Evolutionary conservation across 2,113 vertebrate genomes (phyloP).

Genomic region (Macquaria ambigua): DNA sequence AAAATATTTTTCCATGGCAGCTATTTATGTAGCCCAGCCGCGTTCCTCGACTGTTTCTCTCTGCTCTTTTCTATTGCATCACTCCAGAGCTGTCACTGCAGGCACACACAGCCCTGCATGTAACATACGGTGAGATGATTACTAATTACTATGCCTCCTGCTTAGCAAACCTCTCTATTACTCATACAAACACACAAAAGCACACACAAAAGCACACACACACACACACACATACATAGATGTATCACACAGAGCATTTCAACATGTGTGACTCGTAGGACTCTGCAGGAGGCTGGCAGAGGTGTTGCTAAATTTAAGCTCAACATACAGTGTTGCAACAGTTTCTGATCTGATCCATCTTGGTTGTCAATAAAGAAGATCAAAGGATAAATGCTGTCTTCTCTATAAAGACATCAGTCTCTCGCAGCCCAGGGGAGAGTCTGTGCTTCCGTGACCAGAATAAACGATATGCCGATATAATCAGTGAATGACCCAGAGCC

Average conservation of each 20-base stretch:
- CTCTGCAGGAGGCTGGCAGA: slow-evolving; percentile 11
- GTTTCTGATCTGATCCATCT: slow-evolving; percentile 31
- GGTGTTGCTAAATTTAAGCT: slow-evolving; percentile 44
- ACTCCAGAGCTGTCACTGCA: slow-evolving; percentile 54
- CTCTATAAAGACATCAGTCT: slow-evolving; percentile 47
- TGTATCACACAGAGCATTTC: slow-evolving; percentile 21
- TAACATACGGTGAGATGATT: slow-evolving; percentile 60
- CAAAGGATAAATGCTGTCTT: slow-evolving; percentile 47
- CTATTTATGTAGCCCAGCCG: slow-evolving; percentile 42
- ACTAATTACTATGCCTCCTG: slow-evolving; percentile 69
- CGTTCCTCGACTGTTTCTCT: slow-evolving; percentile 45
- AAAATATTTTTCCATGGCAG: slow-evolving; percentile 15
- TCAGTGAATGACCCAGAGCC: slow-evolving; percentile 32
- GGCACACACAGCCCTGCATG: slow-evolving; percentile 55
- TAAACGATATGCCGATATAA: slow-evolving; percentile 35
- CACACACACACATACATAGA: neutral
- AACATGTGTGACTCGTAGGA: neutral
- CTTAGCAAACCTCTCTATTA: slow-evolving; percentile 56
- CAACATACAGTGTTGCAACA: slow-evolving; percentile 18
- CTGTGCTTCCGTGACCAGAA: slow-evolving; percentile 48
- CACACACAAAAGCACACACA: slow-evolving; percentile 1
- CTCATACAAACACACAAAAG: slow-evolving; percentile 45
- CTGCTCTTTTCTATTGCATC: slow-evolving; percentile 59
- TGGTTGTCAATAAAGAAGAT: slow-evolving; percentile 58
- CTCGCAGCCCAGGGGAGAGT: slow-evolving; percentile 8